These are phyloP conservation scores for Oreocharis arfaki DNA, from an alignment of 2,113 vertebrate species.

Conservation along the genomic window DNA sequence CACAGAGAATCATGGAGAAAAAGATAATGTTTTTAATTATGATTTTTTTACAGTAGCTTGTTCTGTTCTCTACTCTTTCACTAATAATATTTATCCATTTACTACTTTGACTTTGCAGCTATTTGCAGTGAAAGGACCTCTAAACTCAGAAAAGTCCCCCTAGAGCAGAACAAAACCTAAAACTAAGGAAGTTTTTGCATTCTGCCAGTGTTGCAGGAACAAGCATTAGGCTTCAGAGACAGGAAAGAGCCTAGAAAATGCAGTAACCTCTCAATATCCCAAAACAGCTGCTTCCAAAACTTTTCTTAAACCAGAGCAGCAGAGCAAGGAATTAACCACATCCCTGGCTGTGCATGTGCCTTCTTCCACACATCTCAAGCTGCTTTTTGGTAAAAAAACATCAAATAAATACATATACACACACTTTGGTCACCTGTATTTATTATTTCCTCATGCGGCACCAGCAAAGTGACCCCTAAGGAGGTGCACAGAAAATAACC, in stretches of 20 bases:
- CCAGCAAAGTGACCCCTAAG: background rate
- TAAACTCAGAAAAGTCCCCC: background rate
- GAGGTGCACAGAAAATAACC: background rate
- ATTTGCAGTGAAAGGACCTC: background rate
- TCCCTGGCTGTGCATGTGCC: background rate
- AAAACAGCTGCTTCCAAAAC: background rate
- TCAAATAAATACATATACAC: background rate
- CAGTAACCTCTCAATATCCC: background rate
- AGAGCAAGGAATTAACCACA: background rate
- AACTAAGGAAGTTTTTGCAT: background rate
- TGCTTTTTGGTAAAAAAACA: background rate
- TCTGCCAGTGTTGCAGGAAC: background rate
- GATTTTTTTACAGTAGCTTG: background rate
- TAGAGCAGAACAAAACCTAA: background rate
- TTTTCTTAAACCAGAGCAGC: background rate
- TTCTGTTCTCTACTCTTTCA: background rate
- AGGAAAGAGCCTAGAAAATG: background rate
- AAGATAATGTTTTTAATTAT: fast-evolving
- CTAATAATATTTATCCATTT: background rate
- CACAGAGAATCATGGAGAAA: background rate
- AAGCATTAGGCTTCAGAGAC: background rate
- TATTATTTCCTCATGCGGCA: background rate
- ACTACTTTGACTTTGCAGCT: background rate
- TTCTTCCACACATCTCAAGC: background rate
- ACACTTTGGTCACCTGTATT: background rate